These are phyloP conservation scores for Aldabrachelys gigantea DNA, from an alignment of 2,113 vertebrate genomes.

Conservation along the genomic window DNA sequence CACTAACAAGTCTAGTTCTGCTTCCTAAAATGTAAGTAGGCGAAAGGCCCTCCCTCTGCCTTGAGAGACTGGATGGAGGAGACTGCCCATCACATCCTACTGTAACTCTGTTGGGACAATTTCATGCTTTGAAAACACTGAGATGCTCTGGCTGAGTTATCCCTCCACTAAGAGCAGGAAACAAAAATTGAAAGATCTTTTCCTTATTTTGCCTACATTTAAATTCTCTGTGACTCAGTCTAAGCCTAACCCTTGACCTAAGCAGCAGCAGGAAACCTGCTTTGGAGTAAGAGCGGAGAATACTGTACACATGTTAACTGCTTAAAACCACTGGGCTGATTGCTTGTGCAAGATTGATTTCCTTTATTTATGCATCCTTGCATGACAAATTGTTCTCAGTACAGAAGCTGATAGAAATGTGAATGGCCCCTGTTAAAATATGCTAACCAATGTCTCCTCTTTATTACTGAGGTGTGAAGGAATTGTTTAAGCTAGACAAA, in stretches of 20 bases:
- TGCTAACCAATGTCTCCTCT: conserved; percentile 56
- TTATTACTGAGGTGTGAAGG: conserved; percentile 59
- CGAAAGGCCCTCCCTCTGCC: background rate
- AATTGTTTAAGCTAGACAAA: conserved; percentile 24
- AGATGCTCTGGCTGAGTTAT: background rate
- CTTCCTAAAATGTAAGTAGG: background rate
- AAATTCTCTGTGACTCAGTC: background rate
- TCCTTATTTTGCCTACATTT: background rate
- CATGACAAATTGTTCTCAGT: conserved; percentile 60
- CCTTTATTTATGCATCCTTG: conserved; percentile 62
- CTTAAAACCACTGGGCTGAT: background rate
- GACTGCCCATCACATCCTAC: background rate
- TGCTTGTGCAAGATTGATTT: conserved; percentile 67
- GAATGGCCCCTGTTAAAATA: conserved; percentile 53
- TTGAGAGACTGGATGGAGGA: background rate
- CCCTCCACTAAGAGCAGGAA: background rate
- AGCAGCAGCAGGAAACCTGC: background rate
- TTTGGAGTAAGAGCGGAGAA: background rate
- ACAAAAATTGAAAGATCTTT: background rate
- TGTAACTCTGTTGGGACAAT: background rate
- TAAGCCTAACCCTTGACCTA: background rate
- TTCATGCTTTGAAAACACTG: background rate
- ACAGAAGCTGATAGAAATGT: conserved; percentile 65
- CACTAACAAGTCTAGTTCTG: fast-evolving
- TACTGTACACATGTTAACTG: conserved; percentile 17